Percentiles rank a stretch among this genome's conserved stretches.
Evolutionary conservation across 1,140 invertebrate species (phyloP).

Genomic region (Heterodera schachtii): DNA sequence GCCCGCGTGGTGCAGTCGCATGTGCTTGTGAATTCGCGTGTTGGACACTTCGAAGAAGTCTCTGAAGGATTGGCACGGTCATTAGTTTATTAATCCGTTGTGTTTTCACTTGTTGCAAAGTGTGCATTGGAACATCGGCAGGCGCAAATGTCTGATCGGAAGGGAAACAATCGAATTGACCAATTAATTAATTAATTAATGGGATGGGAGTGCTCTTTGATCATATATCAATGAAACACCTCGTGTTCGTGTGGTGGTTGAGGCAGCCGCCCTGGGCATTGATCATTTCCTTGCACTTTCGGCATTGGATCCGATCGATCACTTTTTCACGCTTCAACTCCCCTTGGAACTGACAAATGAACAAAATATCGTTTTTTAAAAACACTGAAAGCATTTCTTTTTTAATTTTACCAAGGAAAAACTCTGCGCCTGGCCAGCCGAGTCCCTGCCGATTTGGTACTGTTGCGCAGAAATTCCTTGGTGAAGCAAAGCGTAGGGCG

Average conservation of each 20-base stretch:
- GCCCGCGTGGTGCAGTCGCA: slow-evolving; percentile 20
- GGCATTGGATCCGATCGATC: slow-evolving; percentile 35
- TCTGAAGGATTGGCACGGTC: not conserved
- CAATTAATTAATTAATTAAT: no score
- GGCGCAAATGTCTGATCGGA: slow-evolving; percentile 35
- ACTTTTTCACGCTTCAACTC: slow-evolving; percentile 21
- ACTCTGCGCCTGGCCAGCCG: no score
- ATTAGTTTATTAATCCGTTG: not conserved
- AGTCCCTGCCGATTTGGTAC: slow-evolving; percentile 2
- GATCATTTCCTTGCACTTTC: slow-evolving; percentile 37
- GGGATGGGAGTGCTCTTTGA: no score
- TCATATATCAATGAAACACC: no score
- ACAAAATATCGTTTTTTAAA: not conserved
- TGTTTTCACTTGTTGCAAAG: slow-evolving; percentile 27
- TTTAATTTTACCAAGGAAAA: not conserved
- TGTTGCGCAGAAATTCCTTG: slow-evolving; percentile 4
- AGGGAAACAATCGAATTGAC: not conserved
- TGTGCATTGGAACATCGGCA: slow-evolving; percentile 33
- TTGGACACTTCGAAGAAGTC: slow-evolving; percentile 35
- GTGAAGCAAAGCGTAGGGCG: slow-evolving; percentile 11
- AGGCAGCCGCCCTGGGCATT: slow-evolving; percentile 36
- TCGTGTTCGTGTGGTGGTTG: slow-evolving; percentile 36
- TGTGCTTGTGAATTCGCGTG: slow-evolving; percentile 33
- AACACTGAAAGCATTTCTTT: no score
- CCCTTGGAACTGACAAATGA: not conserved